Percentiles rank a stretch among this genome's conserved stretches.
phyloP scores from a whole-genome alignment of 2,113 vertebrate genomes.

The Notothenia coriiceps region DNA sequence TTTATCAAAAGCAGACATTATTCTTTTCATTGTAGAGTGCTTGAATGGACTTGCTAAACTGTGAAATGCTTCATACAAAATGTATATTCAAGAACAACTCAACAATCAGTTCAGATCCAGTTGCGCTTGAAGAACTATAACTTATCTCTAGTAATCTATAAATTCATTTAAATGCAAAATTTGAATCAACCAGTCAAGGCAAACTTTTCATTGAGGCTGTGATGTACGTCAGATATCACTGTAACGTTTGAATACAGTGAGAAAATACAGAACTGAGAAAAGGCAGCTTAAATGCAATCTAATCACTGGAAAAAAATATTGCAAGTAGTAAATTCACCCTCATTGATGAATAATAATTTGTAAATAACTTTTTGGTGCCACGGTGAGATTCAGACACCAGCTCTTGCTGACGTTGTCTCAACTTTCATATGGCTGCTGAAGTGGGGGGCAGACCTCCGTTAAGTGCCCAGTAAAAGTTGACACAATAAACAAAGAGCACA shows the following conservation, averaged over 20 bases:
- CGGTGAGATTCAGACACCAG: background rate
- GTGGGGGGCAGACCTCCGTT: conserved; percentile 51
- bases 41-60: background rate
- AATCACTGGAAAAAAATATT: background rate
- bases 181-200: background rate
- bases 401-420: conserved; percentile 1
- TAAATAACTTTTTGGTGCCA: background rate
- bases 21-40: background rate
- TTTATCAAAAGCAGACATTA: background rate
- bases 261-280: background rate
- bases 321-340: background rate
- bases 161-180: background rate
- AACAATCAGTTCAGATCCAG: background rate
- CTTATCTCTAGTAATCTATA: background rate
- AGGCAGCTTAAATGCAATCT: background rate
- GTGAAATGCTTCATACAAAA: background rate
- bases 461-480: conserved; percentile 51
- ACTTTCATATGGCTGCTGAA: conserved; percentile 24
- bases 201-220: background rate
- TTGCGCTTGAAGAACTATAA: background rate
- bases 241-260: background rate
- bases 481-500: conserved; percentile 29
- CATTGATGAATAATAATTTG: background rate
- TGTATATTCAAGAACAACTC: background rate
- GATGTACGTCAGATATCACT: background rate